These are phyloP conservation scores for Lagodon rhomboides DNA, from an alignment of 2,797 vertebrate genomes.

Conservation along the genomic window DNA sequence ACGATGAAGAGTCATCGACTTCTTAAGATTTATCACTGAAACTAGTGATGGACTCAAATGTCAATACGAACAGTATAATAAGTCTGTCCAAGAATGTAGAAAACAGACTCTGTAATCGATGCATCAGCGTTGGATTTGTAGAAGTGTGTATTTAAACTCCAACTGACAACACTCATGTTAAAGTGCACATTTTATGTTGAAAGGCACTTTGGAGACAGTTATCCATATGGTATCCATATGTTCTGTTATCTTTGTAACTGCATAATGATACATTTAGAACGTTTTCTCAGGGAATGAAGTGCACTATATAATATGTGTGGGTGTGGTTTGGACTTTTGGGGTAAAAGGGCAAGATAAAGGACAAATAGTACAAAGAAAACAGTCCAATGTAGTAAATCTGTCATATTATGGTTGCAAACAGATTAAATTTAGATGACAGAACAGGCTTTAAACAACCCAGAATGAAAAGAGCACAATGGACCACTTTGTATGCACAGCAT, in stretches of 20 bases:
- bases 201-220: slow-evolving; percentile 23
- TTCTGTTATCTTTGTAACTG: slow-evolving; percentile 23
- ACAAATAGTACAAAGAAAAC: background rate
- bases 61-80: too few species aligned
- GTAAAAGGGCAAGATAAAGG: background rate
- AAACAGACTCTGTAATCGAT: background rate
- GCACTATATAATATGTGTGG: background rate
- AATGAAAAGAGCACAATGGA: slow-evolving; percentile 28
- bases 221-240: slow-evolving; percentile 24
- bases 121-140: background rate
- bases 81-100: background rate
- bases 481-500: slow-evolving; percentile 34
- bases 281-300: slow-evolving; percentile 10
- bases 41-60: slow-evolving; percentile 6
- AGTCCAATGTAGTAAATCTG: background rate
- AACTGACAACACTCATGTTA: background rate
- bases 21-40: slow-evolving; percentile 21
- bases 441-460: background rate
- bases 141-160: background rate
- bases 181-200: background rate
- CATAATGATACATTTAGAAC: slow-evolving; percentile 18
- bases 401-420: background rate
- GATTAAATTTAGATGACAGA: slow-evolving; percentile 18
- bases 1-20: background rate
- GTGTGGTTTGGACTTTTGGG: slow-evolving; percentile 10